Evolutionary conservation across 2,797 vertebrate genomes (phyloP).

Genomic region (Alfaro cultratus): DNA sequence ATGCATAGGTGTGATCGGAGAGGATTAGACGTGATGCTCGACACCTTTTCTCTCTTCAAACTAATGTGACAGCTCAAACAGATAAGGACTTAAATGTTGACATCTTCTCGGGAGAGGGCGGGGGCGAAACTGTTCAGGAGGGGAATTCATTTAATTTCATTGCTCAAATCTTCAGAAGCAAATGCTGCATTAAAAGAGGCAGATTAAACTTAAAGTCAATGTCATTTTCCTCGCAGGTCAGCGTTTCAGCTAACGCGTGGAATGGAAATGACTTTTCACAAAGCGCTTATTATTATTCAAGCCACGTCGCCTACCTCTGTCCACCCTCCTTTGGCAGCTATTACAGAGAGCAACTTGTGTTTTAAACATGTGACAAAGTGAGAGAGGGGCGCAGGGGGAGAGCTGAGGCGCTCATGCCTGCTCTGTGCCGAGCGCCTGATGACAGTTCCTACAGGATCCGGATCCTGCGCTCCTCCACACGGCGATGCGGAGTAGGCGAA

Average conservation of each 20-base stretch:
- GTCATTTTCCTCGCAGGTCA: constrained; percentile 35
- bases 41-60: constrained; percentile 43
- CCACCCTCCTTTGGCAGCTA: constrained; percentile 68
- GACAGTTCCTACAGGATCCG: constrained; percentile 43
- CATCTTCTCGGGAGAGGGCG: constrained; percentile 25
- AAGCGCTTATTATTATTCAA: constrained; percentile 67
- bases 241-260: constrained; percentile 36
- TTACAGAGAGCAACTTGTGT: constrained; percentile 83
- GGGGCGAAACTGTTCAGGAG: constrained; percentile 29
- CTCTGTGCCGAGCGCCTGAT: constrained; percentile 44
- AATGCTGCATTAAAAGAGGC: constrained; percentile 36
- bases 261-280: constrained; percentile 20
- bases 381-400: constrained; percentile 51
- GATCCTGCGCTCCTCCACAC: constrained; percentile 48
- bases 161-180: constrained; percentile 37
- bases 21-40: constrained; percentile 47
- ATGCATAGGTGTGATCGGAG: constrained; percentile 55
- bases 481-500: constrained; percentile 74
- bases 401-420: constrained; percentile 51
- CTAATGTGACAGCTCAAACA: constrained; percentile 62
- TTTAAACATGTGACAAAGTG: constrained; percentile 82
- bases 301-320: constrained; percentile 64
- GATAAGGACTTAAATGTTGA: constrained; percentile 51
- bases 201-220: constrained; percentile 52
- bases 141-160: constrained; percentile 27